These are phyloP conservation scores for Eulithis testata DNA, from an alignment of 2,888 invertebrate species.

Conservation along the genomic window DNA sequence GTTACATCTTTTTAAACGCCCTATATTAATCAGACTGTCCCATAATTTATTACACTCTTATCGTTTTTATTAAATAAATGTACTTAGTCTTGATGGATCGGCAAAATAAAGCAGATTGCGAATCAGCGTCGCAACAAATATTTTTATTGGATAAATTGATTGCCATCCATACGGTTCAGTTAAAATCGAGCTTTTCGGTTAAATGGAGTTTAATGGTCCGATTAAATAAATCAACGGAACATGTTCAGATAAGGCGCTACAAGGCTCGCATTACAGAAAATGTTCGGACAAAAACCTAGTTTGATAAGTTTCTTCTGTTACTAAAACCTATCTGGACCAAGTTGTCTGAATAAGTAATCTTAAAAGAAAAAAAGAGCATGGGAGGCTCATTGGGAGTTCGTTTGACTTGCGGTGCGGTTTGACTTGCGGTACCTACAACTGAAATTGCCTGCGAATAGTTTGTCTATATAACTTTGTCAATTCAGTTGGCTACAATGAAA, in stretches of 20 bases:
- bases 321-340: too few species aligned
- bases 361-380: too few species aligned
- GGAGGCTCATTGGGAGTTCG: too few species aligned
- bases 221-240: slow-evolving; percentile 40
- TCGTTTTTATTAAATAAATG: slow-evolving; percentile 21
- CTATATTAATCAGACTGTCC: slow-evolving; percentile 7
- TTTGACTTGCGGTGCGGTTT: too few species aligned
- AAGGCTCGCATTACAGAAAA: slow-evolving; percentile 18
- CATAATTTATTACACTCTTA: slow-evolving; percentile 18
- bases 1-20: slow-evolving; percentile 3
- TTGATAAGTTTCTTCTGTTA: too few species aligned
- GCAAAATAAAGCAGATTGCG: slow-evolving; percentile 24
- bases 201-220: slow-evolving; percentile 40
- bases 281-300: not conserved
- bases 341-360: too few species aligned
- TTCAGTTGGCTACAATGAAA: too few species aligned
- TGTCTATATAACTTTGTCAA: too few species aligned
- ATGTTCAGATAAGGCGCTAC: slow-evolving; percentile 32
- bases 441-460: too few species aligned
- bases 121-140: slow-evolving; percentile 29
- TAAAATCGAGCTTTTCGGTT: slow-evolving; percentile 38
- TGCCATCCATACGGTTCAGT: slow-evolving; percentile 34
- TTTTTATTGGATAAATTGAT: slow-evolving; percentile 37
- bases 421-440: too few species aligned
- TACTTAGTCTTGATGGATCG: slow-evolving; percentile 26